Base-by-base conservation (phyloP, 2,113 vertebrate species). In the Archilochus colubris region DNA sequence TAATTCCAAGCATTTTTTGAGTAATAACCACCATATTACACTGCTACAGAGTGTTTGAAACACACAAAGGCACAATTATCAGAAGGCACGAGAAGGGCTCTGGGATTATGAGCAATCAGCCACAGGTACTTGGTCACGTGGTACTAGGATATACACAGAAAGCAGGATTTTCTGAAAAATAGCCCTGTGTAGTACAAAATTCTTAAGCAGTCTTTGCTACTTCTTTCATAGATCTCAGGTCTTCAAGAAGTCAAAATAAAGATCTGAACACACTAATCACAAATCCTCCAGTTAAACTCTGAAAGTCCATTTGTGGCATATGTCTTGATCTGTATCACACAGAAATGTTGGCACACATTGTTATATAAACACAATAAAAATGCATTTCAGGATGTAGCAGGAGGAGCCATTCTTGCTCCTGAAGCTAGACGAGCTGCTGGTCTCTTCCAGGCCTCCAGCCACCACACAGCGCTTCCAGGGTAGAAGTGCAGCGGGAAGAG, bases 331-430 rank as follows among this genome's bases (percentile, higher is more conserved):
- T 63, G 27, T 30, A n/a, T 57, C 53, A 25, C 10, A 64, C 33
- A 64, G 9, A 58, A 54, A 57, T 1, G 0, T 69, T 17, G 22
- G 59, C 22, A 20, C 4, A 33, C 9, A 2, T 0, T 1, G 24
- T 30, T 43, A 15, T 27, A 40, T 2, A 40, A 5, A 36, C 7
- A 19, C 1, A 9, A 25, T 28, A 63, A 69, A 85, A 77, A 74
- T 30, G 4, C 6, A 63, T 82, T 76, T 62, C 54, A 74, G 46
- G n/a, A n/a, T n/a, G n/a, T n/a, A n/a, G n/a, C n/a, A n/a, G n/a
- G n/a, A n/a, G n/a, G n/a, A n/a, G n/a, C n/a, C n/a, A n/a, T n/a
- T n/a, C n/a, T n/a, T n/a, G n/a, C n/a, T n/a, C n/a, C n/a, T n/a
- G n/a, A n/a, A n/a, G n/a, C n/a, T n/a, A n/a, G n/a, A n/a, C n/a